Base-by-base conservation (phyloP, 1,140 invertebrate genomes). In the Drosophila lacteicornis region DNA sequence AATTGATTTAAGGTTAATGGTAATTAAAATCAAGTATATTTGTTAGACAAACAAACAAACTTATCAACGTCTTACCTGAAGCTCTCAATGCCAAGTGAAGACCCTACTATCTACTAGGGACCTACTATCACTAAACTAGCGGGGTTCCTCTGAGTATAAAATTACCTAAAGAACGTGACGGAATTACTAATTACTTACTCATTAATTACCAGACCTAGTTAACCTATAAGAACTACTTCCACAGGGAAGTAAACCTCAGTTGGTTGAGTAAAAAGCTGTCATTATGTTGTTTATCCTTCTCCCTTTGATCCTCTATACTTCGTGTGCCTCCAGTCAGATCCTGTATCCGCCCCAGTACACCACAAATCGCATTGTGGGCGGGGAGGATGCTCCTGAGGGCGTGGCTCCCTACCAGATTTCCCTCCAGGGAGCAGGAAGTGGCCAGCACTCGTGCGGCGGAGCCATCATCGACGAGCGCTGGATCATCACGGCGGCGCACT, bases 401-500 rank as follows among this genome's bases (percentile, higher is more conserved):
- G 65, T 90, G 50, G 93, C 92, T 27, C 93, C 93, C 1, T 94
- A 93, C 61, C 93, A 93, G 65, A 91, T 93, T 15, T 94, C 93
- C 4, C 69, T 94, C 4, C 91, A 93, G n/a, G 51, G 85, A 27
- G 43, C 42, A 0, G 42, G 58, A 2, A 73, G 66, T 17, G 80
- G 83, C 0, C 60, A 71, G 5, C 93, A 94, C 60, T 92, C 92
- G n/a, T 94, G 93, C 53, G 93, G 93, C 3, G 93, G 93, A n/a
- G 93, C 93, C 1, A 93, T 94, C 22, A 86, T 94, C 3, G 92
- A 92, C 30, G 69, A 91, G 42, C 78, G 83, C 42, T 94, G 92
- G 90, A 86, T 94, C 17, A 49, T 94, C 17, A 94, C 93, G 1
- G 93, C 93, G 6, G 93, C 92, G 0, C 93, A 94, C 69, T 94